Conservation (phyloP, 1,140 invertebrate genomes). For the roundworm (Caenorhabditis elegans) region DNA sequence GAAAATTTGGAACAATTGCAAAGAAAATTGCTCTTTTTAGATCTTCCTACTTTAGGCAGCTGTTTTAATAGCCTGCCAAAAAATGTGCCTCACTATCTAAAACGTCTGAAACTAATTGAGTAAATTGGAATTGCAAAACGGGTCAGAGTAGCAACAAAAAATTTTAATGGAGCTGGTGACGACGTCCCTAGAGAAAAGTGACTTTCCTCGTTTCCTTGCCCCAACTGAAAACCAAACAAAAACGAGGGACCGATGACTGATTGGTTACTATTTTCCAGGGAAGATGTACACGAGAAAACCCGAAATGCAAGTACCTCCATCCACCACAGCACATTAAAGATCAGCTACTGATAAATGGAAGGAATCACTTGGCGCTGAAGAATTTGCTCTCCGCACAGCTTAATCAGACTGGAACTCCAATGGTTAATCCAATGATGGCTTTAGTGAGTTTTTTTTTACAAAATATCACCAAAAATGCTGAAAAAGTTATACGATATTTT, state of each 20-base stretch:
- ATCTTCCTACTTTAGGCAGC: too few species aligned
- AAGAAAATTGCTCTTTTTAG: too few species aligned
- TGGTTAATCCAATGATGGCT: conserved; percentile 27
- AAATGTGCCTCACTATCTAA: too few species aligned
- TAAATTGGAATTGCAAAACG: conserved; percentile 13
- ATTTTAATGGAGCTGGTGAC: conserved; percentile 28
- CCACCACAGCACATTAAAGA: conserved; percentile 99
- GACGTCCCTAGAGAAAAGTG: not conserved
- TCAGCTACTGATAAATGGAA: conserved; percentile 97
- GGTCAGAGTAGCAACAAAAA: not conserved
- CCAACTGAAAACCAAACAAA: not conserved
- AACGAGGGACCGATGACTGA: not conserved
- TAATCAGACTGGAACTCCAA: not conserved
- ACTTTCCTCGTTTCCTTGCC: not conserved
- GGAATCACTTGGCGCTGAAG: conserved; percentile 96
- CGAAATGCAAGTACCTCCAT: conserved; percentile 99
- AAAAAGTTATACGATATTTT: too few species aligned
- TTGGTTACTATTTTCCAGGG: conserved; percentile 73
- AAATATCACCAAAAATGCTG: too few species aligned
- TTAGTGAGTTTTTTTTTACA: not conserved
- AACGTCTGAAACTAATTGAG: not conserved
- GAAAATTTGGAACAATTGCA: too few species aligned
- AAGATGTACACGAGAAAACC: conserved; percentile 98
- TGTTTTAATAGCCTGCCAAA: too few species aligned
- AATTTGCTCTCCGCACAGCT: conserved; percentile 59